Evolutionary conservation across 1,140 invertebrate species (phyloP), one percentile per base, ranked within the genome.

Genomic region (Marisa cornuarietis): DNA sequence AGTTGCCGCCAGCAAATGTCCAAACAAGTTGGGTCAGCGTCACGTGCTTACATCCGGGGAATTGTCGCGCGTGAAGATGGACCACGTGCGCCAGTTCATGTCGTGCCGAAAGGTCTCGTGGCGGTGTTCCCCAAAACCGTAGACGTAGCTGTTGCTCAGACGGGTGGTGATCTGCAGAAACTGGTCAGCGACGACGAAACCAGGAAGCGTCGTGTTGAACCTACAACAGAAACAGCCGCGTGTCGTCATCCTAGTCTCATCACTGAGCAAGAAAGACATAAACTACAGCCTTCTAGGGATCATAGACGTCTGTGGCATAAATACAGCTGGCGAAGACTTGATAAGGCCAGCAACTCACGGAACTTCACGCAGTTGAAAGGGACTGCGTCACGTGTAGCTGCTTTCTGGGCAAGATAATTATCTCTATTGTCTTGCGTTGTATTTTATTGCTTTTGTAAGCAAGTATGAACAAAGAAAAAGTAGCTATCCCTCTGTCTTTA

Each of bases 91-190:
- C 86, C 87, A 88, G 83, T 89, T 84, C 87, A 89, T 82, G 82
- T 90, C 85, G 63, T 90, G 89, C 16, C 81, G 80, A 62, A 89
- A 86, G 18, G 72, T 80, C 61, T 82, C 80, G 78, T 92, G 91
- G 52, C 88, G 84, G 78, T 92, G 88, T 79, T 92, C 91, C 20
- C 91, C 91, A 78, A 91, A 91, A 11, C 91, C 91, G 81, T 91
- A 92, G 11, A 90, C 73, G 71, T 87, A 80, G 49, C 83, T 79
- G 8, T 89, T 88, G 22, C 88, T 85, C 20, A 92, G 79, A 14
- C 83, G 71, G 4, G 90, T 88, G 22, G 88, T 85, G 22, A 92
- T 83, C 84, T 92, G 90, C 68, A 92, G 86, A 71, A 91, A 91
- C 82, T 92, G 86, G 71, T 91, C 87, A 49, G 87, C 83, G 63